Conservation (phyloP, 2,113 vertebrate genomes). For the Sprattus sprattus region DNA sequence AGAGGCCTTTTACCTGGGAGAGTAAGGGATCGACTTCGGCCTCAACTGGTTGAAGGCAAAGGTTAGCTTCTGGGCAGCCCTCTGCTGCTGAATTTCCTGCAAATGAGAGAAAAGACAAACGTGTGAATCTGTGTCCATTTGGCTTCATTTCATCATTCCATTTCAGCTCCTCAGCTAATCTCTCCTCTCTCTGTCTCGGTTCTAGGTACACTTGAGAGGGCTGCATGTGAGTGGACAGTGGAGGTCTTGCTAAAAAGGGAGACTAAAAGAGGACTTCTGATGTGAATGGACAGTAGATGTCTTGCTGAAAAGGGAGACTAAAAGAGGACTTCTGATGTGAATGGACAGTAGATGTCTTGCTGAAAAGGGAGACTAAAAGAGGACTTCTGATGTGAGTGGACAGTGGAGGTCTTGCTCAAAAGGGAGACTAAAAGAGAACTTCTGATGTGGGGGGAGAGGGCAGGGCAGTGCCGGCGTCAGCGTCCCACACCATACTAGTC, state of each 20-base stretch:
- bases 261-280: neutral
- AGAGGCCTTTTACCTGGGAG: conserved; percentile 78
- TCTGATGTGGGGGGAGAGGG: no score
- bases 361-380: no score
- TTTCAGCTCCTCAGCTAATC: neutral
- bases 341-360: no score
- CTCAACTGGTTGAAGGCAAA: conserved; percentile 98
- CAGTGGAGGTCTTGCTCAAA: neutral
- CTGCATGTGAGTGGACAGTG: neutral
- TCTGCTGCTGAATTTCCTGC: conserved; percentile 97
- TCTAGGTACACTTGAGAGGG: neutral
- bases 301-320: no score
- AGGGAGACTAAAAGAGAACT: neutral
- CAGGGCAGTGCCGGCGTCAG: no score
- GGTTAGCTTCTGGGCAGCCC: conserved; percentile 96
- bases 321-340: no score
- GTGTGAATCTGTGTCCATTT: neutral
- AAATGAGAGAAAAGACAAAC: conserved; percentile 24
- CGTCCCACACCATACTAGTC: no score
- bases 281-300: no score
- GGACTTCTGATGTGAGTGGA: neutral
- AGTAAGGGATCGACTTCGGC: conserved; percentile 96
- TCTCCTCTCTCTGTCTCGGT: neutral
- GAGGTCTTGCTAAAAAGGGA: neutral
- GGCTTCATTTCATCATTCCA: neutral